Evolutionary conservation across 1,140 invertebrate species (phyloP).

Genomic region (Drosophila nigrodunni): DNA sequence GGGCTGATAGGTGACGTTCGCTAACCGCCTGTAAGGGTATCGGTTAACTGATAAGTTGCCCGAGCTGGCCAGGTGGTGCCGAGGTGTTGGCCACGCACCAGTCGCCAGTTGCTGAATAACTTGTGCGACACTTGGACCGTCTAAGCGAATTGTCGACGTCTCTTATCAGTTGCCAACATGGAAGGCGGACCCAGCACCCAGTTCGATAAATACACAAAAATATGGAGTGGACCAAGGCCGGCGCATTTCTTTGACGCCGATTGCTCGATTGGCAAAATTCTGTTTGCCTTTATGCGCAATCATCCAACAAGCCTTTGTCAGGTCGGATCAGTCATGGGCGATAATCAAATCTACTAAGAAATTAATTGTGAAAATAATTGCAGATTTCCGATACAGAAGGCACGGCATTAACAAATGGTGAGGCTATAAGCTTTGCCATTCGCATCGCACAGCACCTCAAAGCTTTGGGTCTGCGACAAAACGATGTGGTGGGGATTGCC

Average conservation of each 20-base stretch:
- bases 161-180: slow-evolving; percentile 72
- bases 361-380: background rate
- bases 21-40: slow-evolving; percentile 54
- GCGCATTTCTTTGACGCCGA: slow-evolving; percentile 77
- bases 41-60: slow-evolving; percentile 60
- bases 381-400: slow-evolving; percentile 79
- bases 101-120: slow-evolving; percentile 57
- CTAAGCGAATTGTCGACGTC: slow-evolving; percentile 8
- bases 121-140: slow-evolving; percentile 46
- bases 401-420: slow-evolving; percentile 76
- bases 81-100: slow-evolving; percentile 32
- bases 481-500: slow-evolving; percentile 77
- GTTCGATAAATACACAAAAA: slow-evolving; percentile 83
- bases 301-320: slow-evolving; percentile 76
- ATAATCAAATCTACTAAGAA: background rate
- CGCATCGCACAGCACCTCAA: slow-evolving; percentile 78
- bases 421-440: slow-evolving; percentile 78
- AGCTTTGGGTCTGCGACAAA: slow-evolving; percentile 64
- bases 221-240: slow-evolving; percentile 81
- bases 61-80: slow-evolving; percentile 15
- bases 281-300: slow-evolving; percentile 79
- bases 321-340: slow-evolving; percentile 36
- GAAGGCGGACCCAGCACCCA: slow-evolving; percentile 69
- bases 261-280: slow-evolving; percentile 81
- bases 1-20: slow-evolving; percentile 57